phyloP scores from a whole-genome alignment of 2,888 invertebrate species.

The Drosophila lutescens region DNA sequence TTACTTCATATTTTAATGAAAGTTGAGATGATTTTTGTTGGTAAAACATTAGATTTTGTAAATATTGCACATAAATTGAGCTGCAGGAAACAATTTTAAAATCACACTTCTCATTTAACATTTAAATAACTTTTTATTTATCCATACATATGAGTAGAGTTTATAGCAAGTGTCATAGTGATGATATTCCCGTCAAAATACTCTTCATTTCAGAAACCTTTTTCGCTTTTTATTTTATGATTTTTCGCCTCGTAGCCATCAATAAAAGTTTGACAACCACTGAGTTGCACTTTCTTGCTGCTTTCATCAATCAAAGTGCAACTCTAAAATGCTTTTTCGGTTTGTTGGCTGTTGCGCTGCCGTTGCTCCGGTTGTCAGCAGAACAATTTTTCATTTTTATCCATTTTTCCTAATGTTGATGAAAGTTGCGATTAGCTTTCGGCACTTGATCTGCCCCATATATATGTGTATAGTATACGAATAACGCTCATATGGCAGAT shows the following conservation, averaged over 20 bases:
- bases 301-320: constrained; percentile 61
- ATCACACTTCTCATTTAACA: too few relatives aligned
- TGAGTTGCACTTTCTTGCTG: constrained; percentile 33
- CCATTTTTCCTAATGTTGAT: constrained; percentile 5
- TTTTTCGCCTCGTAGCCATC: constrained; percentile 10
- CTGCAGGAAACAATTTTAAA: too few relatives aligned
- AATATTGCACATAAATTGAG: too few relatives aligned
- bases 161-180: not conserved
- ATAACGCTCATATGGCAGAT: constrained; percentile 62
- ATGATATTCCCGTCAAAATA: not conserved
- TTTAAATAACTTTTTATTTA: not conserved
- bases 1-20: too few relatives aligned
- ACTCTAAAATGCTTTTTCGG: constrained; percentile 36
- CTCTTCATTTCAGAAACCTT: constrained; percentile 11
- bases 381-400: constrained; percentile 62
- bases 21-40: too few relatives aligned
- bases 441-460: constrained; percentile 40
- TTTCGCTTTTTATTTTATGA: constrained; percentile 8
- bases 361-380: constrained; percentile 33
- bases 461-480: not conserved
- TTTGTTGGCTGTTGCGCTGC: constrained; percentile 4
- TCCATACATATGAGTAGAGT: not conserved
- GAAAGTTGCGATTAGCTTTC: constrained; percentile 41
- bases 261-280: constrained; percentile 41
- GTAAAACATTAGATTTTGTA: too few relatives aligned